Percentiles rank a stretch among this genome's conserved stretches.
Conservation (phyloP, 2,888 invertebrate genomes). For the Mesoligia furuncula region DNA sequence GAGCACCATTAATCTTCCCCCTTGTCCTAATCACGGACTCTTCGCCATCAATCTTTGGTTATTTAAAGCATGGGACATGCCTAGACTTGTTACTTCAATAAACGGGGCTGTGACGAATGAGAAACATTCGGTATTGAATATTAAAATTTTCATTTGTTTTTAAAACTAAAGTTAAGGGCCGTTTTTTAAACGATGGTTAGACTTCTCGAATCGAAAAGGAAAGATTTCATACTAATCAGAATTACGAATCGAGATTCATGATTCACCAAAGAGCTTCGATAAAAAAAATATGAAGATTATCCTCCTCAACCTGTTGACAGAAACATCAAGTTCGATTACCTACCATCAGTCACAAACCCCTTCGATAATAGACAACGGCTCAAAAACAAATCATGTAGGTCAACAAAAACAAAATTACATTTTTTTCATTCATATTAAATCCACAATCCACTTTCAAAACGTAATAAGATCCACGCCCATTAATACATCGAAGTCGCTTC, state of each 20-base stretch:
- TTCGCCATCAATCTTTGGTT: slow-evolving; percentile 83
- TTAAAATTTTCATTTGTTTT: slow-evolving; percentile 43
- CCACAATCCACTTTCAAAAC: slow-evolving; percentile 74
- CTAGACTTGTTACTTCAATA: slow-evolving; percentile 71
- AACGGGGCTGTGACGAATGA: slow-evolving; percentile 66
- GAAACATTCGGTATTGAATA: slow-evolving; percentile 62
- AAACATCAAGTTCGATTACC: slow-evolving; percentile 18
- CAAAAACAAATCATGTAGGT: slow-evolving; percentile 57
- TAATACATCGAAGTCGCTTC: slow-evolving; percentile 77
- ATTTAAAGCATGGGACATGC: slow-evolving; percentile 73
- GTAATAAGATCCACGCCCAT: slow-evolving; percentile 78
- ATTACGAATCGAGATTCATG: not conserved
- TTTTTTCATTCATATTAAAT: slow-evolving; percentile 71
- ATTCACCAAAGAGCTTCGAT: not conserved
- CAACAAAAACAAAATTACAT: slow-evolving; percentile 68
- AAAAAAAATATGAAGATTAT: not conserved
- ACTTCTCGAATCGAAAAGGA: not conserved
- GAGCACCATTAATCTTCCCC: slow-evolving; percentile 79
- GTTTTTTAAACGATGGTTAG: not conserved
- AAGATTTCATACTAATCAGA: not conserved
- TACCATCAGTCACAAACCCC: slow-evolving; percentile 31
- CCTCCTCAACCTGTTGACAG: slow-evolving; percentile 28
- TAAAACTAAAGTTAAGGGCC: not conserved
- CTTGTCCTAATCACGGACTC: slow-evolving; percentile 78
- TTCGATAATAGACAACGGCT: slow-evolving; percentile 37